Base-by-base conservation (phyloP, 2,888 invertebrate species). In the Polydesmus complanatus region DNA sequence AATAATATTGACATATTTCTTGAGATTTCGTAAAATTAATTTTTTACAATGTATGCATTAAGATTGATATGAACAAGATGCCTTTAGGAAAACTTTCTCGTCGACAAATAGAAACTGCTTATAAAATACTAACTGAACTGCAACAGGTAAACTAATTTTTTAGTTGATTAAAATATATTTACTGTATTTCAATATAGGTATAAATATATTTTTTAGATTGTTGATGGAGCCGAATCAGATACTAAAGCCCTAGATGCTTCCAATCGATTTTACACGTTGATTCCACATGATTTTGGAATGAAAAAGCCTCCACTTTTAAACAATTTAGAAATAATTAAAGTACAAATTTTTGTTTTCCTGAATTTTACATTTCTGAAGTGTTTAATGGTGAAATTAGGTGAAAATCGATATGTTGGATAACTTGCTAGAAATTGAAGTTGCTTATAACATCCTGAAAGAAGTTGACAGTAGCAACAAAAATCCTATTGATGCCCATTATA, bases 51-150 rank as follows among this genome's bases (percentile, higher is more conserved):
- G 11, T 19, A 55, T 14, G 22, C 14, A 26, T 21, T 55, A 65
- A 78, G 77, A 75, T 98, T 67, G 97, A 98, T 73, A 82, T 89
- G 68, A 92, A 94, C 65, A 96, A 97, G 76, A 96, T 98, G 97
- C 98, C 98, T 0, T 77, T 98, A 8, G 98, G 97, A 23, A 97
- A 97, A 76, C 74, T 98, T 14, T 94, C 94, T 1, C 85, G 88
- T 71, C 84, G 85, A 60, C 93, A 95, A 77, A 85, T 98, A 61
- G 83, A 88, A 70, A 78, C 82, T 47, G 97, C 96, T 0, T 96
- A 87, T 72, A 75, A 75, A 57, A 86, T 95, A 1, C 76, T 98
- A 23, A 73, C 71, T 49, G 77, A 78, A 65, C 67, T 78, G 22
- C 72, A 73, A 56, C 64, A 64, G 64, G 64, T 65, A 57, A 37